Percentiles rank a stretch among this genome's conserved stretches.
These are phyloP conservation scores for Sphenopsis melanotis DNA, from an alignment of 2,797 vertebrate species.

Conservation along the genomic window DNA sequence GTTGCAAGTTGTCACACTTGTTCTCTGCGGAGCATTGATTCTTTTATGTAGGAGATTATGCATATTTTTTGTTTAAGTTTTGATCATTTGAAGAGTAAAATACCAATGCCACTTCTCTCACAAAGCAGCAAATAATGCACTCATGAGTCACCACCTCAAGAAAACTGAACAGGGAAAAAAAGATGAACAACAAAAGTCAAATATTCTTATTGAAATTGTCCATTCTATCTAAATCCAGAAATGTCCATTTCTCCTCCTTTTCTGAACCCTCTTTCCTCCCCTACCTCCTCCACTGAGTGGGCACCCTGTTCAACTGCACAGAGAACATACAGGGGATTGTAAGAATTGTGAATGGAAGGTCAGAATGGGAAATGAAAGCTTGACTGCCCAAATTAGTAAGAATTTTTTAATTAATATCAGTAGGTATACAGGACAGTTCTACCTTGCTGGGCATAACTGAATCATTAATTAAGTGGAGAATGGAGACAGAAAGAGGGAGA, in stretches of 20 bases:
- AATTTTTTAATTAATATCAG: background rate
- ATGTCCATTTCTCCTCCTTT: accelerated
- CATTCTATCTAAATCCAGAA: background rate
- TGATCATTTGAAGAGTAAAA: background rate
- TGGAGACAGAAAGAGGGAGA: too few relatives aligned
- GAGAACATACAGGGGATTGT: background rate
- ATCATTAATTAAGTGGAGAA: background rate
- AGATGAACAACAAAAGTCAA: background rate
- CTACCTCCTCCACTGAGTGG: background rate
- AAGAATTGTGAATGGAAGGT: background rate
- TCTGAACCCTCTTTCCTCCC: background rate
- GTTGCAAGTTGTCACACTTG: background rate
- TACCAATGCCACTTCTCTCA: background rate
- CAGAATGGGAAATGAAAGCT: background rate
- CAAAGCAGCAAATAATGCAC: background rate
- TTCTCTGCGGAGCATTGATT: background rate
- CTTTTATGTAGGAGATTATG: background rate
- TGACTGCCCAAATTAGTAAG: background rate
- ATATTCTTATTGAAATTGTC: background rate
- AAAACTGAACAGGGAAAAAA: background rate
- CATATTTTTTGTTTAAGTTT: background rate
- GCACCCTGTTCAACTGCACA: background rate
- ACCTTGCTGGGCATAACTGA: background rate
- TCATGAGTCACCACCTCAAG: background rate
- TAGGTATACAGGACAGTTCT: background rate